These are phyloP conservation scores for Stenolophus ochropezus DNA, from an alignment of 2,888 invertebrate species.

Conservation along the genomic window DNA sequence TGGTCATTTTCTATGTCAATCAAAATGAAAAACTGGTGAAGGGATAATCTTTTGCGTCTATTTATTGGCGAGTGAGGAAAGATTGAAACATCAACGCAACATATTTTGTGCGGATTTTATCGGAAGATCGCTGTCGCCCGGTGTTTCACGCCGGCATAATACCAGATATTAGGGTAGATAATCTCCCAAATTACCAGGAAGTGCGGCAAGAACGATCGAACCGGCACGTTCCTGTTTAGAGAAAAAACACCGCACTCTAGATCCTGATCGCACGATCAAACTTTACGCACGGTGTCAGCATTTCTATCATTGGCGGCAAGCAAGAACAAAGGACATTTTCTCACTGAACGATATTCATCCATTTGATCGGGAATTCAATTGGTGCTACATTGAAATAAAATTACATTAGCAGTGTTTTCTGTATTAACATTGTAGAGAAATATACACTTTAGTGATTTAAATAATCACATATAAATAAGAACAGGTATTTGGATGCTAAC, in stretches of 20 bases:
- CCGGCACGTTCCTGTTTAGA: conserved; percentile 31
- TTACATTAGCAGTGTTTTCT: too few relatives aligned
- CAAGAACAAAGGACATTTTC: background rate
- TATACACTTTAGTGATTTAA: too few relatives aligned
- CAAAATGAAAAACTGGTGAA: too few relatives aligned
- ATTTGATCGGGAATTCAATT: background rate
- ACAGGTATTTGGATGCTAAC: too few relatives aligned
- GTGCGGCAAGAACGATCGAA: conserved; percentile 38
- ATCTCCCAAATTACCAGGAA: conserved; percentile 57
- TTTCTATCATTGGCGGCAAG: conserved; percentile 21
- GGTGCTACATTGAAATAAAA: too few relatives aligned
- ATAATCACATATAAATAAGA: too few relatives aligned
- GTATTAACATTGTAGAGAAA: too few relatives aligned
- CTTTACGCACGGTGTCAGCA: conserved; percentile 32
- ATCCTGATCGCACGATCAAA: conserved; percentile 44
- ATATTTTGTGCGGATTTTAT: conserved; percentile 30
- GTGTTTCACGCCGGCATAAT: conserved; percentile 45
- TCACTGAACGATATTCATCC: background rate
- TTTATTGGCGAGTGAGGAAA: conserved; percentile 22
- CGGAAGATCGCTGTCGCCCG: conserved; percentile 7
- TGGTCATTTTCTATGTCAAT: too few relatives aligned
- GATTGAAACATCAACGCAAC: conserved; percentile 54
- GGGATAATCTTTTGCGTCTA: conserved; percentile 5
- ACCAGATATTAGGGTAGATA: conserved; percentile 58
- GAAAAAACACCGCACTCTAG: conserved; percentile 53